phyloP scores from a whole-genome alignment of 2,797 vertebrate species.

The Periparus ater region DNA sequence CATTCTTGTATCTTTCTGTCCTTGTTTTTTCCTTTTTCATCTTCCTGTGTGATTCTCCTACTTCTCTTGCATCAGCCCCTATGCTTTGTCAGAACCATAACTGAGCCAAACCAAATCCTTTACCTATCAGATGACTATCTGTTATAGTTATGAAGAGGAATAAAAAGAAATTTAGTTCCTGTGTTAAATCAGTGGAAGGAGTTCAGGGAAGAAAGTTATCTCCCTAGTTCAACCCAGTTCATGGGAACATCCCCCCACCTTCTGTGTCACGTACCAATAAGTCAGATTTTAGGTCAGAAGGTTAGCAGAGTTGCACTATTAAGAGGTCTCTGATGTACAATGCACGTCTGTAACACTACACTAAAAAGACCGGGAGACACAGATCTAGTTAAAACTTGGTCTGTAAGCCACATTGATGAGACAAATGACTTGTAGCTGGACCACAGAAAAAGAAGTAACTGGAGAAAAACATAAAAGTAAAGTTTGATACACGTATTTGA shows the following conservation, averaged over 20 bases:
- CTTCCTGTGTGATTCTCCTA: neutral
- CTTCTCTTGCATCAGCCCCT: neutral
- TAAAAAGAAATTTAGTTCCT: neutral
- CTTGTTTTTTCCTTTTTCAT: neutral
- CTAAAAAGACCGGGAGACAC: neutral
- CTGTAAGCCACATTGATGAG: neutral
- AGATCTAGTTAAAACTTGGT: neutral
- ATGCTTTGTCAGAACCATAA: neutral
- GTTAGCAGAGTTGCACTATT: neutral
- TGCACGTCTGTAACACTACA: neutral
- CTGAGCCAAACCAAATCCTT: neutral
- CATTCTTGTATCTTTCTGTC: neutral
- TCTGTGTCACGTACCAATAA: fast-evolving
- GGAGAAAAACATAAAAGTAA: neutral
- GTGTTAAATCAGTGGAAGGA: neutral
- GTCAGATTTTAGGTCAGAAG: neutral
- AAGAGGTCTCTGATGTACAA: neutral
- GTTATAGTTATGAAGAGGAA: neutral
- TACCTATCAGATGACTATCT: neutral
- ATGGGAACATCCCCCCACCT: fast-evolving
- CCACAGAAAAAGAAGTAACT: neutral
- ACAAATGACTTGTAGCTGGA: neutral
- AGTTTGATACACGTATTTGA: neutral
- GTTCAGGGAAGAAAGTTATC: neutral
- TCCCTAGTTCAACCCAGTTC: neutral